Percentiles rank a stretch among this genome's conserved stretches.
phyloP scores from a whole-genome alignment of 2,797 vertebrate species.

The Hyperoplus immaculatus region DNA sequence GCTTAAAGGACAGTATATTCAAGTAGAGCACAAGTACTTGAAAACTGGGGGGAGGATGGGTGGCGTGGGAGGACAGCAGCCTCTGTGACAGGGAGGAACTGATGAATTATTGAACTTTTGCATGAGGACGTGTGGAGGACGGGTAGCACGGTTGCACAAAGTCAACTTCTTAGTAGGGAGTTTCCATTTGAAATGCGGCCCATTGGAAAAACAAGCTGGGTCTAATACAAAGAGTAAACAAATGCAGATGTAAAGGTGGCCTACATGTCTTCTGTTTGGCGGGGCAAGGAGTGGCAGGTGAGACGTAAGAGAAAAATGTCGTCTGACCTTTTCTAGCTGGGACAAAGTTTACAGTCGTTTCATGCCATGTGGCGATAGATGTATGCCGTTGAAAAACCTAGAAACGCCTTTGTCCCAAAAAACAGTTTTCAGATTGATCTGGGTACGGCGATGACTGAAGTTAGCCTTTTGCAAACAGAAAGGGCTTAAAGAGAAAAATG shows the following conservation, averaged over 20 bases:
- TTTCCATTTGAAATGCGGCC: constrained; percentile 60
- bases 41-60: background rate
- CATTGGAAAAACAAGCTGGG: constrained; percentile 68
- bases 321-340: constrained; percentile 46
- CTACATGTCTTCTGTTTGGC: constrained; percentile 55
- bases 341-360: constrained; percentile 47
- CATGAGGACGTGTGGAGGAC: constrained; percentile 46
- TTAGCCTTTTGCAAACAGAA: constrained; percentile 3
- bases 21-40: background rate
- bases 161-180: constrained; percentile 68
- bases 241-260: constrained; percentile 57
- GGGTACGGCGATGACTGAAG: background rate
- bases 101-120: constrained; percentile 60
- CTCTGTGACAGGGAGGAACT: constrained; percentile 15
- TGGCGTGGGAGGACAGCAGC: constrained; percentile 25
- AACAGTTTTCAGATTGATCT: background rate
- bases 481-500: background rate
- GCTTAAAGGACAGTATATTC: background rate
- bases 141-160: constrained; percentile 64
- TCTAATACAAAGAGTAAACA: constrained; percentile 65
- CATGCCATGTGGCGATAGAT: background rate
- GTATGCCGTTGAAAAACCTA: background rate
- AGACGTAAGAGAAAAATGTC: constrained; percentile 51
- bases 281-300: constrained; percentile 58
- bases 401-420: constrained; percentile 6